phyloP scores from a whole-genome alignment of 2,113 vertebrate species.

The Fulica atra region DNA sequence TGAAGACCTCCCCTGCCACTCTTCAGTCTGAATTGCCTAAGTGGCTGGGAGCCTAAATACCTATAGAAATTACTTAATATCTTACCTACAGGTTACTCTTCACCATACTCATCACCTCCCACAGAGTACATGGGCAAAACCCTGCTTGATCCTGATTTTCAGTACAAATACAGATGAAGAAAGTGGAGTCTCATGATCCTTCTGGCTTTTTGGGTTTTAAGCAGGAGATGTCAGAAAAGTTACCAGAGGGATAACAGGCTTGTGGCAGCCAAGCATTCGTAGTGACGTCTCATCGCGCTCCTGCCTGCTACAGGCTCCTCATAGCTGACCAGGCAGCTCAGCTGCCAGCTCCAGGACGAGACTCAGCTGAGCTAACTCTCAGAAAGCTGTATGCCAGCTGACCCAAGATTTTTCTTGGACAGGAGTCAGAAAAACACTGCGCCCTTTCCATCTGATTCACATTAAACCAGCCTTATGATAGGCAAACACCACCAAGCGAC shows the following conservation, averaged over 20 bases:
- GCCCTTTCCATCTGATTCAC: neutral
- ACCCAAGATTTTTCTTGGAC: neutral
- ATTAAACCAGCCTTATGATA: neutral
- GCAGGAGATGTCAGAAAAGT: too few species aligned
- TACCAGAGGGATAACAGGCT: too few species aligned
- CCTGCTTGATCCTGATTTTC: too few species aligned
- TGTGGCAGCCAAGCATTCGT: too few species aligned
- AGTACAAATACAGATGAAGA: too few species aligned
- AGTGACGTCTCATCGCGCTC: too few species aligned
- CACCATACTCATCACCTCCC: neutral
- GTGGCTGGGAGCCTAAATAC: neutral
- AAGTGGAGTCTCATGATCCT: too few species aligned
- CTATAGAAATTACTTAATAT: neutral
- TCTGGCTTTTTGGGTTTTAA: too few species aligned
- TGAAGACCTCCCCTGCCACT: rapidly evolving
- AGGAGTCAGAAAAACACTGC: neutral
- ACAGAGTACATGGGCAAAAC: too few species aligned
- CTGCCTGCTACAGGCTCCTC: neutral
- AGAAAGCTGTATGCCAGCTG: neutral
- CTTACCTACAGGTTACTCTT: neutral
- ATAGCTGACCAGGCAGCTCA: neutral
- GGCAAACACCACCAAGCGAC: neutral
- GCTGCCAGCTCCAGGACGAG: neutral
- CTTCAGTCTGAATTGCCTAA: neutral
- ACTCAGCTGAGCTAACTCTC: neutral